These are phyloP conservation scores for Choristoneura rosaceana DNA, from an alignment of 2,888 invertebrate species.

Conservation along the genomic window DNA sequence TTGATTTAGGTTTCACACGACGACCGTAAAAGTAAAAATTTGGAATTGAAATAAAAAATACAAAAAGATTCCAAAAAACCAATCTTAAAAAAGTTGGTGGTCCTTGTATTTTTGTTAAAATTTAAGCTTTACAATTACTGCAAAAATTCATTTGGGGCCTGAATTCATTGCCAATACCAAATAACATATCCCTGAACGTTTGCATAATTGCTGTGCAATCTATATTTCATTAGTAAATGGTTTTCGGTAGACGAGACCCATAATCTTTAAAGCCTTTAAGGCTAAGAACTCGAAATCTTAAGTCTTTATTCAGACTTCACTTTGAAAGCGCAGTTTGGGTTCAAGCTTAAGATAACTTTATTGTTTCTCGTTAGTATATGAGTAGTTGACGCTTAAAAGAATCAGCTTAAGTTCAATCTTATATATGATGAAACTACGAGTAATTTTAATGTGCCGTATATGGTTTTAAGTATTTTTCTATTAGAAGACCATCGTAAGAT, in stretches of 20 bases:
- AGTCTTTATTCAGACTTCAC: slow-evolving; percentile 53
- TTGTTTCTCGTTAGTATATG: background rate
- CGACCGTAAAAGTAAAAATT: too few relatives aligned
- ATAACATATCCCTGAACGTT: background rate
- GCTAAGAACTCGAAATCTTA: slow-evolving; percentile 54
- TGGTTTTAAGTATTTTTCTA: background rate
- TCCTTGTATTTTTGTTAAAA: too few relatives aligned
- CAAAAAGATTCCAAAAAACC: too few relatives aligned
- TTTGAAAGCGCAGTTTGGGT: slow-evolving; percentile 33
- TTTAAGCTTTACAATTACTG: too few relatives aligned
- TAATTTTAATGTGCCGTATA: background rate
- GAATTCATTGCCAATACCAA: background rate
- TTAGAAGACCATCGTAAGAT: background rate
- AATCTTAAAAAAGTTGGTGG: too few relatives aligned
- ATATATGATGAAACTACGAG: too few relatives aligned
- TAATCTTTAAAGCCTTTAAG: slow-evolving; percentile 58
- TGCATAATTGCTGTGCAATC: background rate
- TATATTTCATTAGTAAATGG: slow-evolving; percentile 30
- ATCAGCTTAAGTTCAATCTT: background rate
- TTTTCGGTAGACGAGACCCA: slow-evolving; percentile 24
- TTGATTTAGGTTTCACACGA: too few relatives aligned
- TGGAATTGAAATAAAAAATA: too few relatives aligned
- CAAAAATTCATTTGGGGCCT: too few relatives aligned
- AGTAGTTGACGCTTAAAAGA: background rate
- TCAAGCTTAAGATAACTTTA: background rate